phyloP scores from a whole-genome alignment of 2,113 vertebrate species.

The Nicator chloris region DNA sequence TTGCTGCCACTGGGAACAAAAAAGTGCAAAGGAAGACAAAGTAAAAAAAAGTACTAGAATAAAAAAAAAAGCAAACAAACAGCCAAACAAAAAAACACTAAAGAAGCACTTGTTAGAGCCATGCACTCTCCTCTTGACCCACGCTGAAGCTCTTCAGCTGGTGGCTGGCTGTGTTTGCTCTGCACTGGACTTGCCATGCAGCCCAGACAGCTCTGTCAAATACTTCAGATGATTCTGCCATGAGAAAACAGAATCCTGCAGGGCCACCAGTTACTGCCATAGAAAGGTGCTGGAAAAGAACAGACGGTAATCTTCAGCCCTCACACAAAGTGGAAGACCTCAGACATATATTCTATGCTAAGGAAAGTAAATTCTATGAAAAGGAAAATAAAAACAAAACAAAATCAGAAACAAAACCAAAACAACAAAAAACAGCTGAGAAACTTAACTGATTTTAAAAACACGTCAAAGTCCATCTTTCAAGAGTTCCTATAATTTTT shows the following conservation, averaged over 20 bases:
- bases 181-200: neutral
- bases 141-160: neutral
- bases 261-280: neutral
- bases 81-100: neutral
- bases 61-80: neutral
- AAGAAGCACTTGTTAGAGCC: neutral
- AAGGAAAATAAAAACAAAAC: neutral
- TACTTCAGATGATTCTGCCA: neutral
- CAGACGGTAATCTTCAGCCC: neutral
- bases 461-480: neutral
- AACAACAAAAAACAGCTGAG: neutral
- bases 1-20: accelerated
- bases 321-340: neutral
- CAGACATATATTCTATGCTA: neutral
- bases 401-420: neutral
- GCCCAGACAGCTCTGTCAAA: neutral
- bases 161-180: neutral
- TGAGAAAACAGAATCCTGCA: neutral
- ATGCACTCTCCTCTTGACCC: neutral
- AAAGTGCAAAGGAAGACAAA: neutral
- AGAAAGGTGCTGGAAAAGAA: neutral
- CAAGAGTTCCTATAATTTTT: neutral
- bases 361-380: no score
- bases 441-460: neutral
- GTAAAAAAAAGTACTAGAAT: neutral